Evolutionary conservation across 2,888 invertebrate species (phyloP).

Genomic region (Portevinia maculata): DNA sequence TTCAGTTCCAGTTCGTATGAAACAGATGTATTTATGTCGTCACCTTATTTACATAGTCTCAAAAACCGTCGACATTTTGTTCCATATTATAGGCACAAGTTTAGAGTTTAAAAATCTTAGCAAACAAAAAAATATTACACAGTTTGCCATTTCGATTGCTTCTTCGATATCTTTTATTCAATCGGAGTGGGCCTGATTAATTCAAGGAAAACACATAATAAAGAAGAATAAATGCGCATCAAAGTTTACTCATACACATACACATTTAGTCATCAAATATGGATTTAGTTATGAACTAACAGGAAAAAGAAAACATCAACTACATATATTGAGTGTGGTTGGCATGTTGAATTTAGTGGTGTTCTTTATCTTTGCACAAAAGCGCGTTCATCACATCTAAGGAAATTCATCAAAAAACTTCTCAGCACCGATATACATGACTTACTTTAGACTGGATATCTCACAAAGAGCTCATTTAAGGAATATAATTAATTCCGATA

Average conservation of each 20-base stretch:
- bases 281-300: neutral
- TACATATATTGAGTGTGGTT: neutral
- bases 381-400: too few species aligned
- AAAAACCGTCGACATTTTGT: neutral
- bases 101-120: too few species aligned
- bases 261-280: neutral
- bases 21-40: constrained; percentile 20
- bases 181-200: neutral
- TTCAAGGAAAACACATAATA: neutral
- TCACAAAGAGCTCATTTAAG: too few species aligned
- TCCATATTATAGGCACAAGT: too few species aligned
- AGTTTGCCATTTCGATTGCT: neutral
- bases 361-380: too few species aligned
- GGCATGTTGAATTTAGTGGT: constrained; percentile 9
- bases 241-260: neutral
- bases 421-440: too few species aligned
- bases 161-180: neutral
- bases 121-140: neutral
- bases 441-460: neutral
- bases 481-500: too few species aligned
- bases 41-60: constrained; percentile 40
- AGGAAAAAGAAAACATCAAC: neutral
- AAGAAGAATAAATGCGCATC: constrained; percentile 5
- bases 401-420: too few species aligned
- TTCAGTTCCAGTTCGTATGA: too few species aligned